Base-by-base conservation (phyloP, 2,888 invertebrate genomes). In the Peribatodes rhomboidaria region DNA sequence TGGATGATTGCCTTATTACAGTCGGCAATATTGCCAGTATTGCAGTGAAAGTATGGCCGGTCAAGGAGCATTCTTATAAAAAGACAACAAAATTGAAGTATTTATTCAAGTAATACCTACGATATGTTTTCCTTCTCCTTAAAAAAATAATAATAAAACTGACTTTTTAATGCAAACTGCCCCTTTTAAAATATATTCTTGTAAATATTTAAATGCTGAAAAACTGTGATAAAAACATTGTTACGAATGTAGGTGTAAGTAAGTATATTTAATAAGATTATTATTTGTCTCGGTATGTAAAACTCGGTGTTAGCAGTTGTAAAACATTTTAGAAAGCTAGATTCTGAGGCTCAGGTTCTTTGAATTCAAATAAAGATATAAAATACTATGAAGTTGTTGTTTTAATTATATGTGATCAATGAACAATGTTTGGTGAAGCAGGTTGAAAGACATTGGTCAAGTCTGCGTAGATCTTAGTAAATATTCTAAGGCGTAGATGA, bases 221-320 rank as follows among this genome's bases (percentile, higher is more conserved):
- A 46, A 46, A 44, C 60, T 60, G 60, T 60, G 60, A 60, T 60
- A 60, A 60, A 44, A 53, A 16, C 13, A 44, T 44, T 7, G 8
- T 44, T 44, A 20, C 16, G 16, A 50, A 33, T 27, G 37, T 59
- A 59, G 59, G 39, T 50, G 11, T 58, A 58, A 59, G 42, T 52
- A 27, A 59, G 42, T 52, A 20, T 50, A 52, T 44, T 52, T 46
- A 41, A 16, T 22, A 39, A 52, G 9, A n/a, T n/a, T n/a, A 16
- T 42, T 13, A 8, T 11, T 42, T 42, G 54, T 44, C 33, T 55
- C 44, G 33, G n/a, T 27, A 37, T 1, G 42, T 35, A 20, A 33
- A 35, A 44, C 42, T 52, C 41, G 14, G 27, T 50, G 46, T 46
- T 46, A 50, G 41, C 39, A 31, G 60, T 27, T 42, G 33, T 41